Evolutionary conservation across 2,888 invertebrate species (phyloP).

Genomic region (Orthosia gothica): DNA sequence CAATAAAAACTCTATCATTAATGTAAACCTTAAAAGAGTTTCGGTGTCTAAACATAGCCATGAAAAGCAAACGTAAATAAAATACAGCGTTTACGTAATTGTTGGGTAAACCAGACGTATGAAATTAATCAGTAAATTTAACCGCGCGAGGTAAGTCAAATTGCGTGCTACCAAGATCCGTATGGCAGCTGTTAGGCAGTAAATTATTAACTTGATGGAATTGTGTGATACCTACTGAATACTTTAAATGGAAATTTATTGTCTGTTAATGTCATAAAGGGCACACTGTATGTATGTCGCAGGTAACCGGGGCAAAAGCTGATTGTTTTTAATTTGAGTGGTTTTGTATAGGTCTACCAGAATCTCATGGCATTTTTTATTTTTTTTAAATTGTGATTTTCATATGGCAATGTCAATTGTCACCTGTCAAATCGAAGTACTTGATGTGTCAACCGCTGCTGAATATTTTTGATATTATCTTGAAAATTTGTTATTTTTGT

Average conservation of each 20-base stretch:
- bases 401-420: too few species aligned
- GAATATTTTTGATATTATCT: too few species aligned
- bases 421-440: too few species aligned
- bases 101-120: conserved; percentile 25
- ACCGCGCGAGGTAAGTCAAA: conserved; percentile 42
- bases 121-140: conserved; percentile 51
- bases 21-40: neutral
- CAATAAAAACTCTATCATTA: neutral
- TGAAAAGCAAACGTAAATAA: conserved; percentile 25
- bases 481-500: too few species aligned
- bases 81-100: conserved; percentile 34
- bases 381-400: too few species aligned
- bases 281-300: conserved; percentile 6
- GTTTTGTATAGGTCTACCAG: too few species aligned
- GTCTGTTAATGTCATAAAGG: conserved; percentile 17
- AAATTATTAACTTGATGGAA: conserved; percentile 49
- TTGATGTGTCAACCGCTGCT: too few species aligned
- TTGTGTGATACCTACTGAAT: conserved; percentile 39
- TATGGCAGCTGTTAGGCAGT: conserved; percentile 45
- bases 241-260: conserved; percentile 36
- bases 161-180: conserved; percentile 48
- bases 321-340: conserved; percentile 10
- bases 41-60: conserved; percentile 7
- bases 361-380: too few species aligned
- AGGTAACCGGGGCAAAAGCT: conserved; percentile 1